Percentiles rank a stretch among this genome's conserved stretches.
Evolutionary conservation across 2,797 vertebrate species (phyloP).

Genomic region (Lacerta bilineata): DNA sequence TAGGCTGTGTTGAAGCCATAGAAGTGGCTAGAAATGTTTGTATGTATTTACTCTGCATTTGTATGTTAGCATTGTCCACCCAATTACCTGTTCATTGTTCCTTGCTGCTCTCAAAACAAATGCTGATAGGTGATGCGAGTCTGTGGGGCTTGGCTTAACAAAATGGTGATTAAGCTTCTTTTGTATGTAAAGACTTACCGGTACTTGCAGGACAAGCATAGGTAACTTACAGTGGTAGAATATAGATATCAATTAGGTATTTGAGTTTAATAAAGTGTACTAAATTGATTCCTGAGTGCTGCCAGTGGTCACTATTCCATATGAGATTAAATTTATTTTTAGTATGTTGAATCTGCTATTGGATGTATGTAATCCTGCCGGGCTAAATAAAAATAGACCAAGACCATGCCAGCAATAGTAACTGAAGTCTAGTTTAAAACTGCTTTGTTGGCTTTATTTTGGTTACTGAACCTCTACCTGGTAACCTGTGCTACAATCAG

Average conservation of each 20-base stretch:
- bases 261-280: not conserved
- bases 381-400: slow-evolving; percentile 18
- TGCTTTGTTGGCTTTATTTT: not conserved
- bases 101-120: not conserved
- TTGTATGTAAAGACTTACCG: not conserved
- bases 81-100: not conserved
- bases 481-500: not conserved
- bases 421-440: not conserved
- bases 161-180: not conserved
- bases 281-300: not conserved
- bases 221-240: not conserved
- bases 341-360: slow-evolving; percentile 18
- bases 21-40: too few species aligned
- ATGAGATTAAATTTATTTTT: slow-evolving; percentile 27
- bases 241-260: not conserved
- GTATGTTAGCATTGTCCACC: not conserved
- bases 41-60: not conserved
- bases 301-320: not conserved
- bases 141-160: not conserved
- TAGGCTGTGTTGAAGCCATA: too few species aligned
- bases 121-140: not conserved
- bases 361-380: not conserved
- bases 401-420: slow-evolving; percentile 8
- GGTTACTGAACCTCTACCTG: not conserved
- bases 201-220: too few species aligned